Evolutionary conservation across 1,140 invertebrate species (phyloP).

Genomic region (Lethrus apterus): DNA sequence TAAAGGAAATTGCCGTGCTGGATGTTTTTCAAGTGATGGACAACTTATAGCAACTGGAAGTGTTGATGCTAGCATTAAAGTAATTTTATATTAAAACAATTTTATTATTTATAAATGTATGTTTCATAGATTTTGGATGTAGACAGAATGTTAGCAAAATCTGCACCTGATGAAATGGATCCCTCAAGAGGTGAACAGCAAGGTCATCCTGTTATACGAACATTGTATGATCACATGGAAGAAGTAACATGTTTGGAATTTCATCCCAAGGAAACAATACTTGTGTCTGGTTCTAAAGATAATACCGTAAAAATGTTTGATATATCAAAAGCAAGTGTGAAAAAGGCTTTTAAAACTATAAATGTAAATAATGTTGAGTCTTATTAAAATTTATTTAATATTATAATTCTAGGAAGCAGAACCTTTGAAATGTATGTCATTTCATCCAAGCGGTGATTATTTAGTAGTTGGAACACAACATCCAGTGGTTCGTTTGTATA

Average conservation of each 20-base stretch:
- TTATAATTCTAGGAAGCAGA: conserved; percentile 76
- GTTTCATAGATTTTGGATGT: conserved; percentile 81
- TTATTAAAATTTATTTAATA: background rate
- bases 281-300: conserved; percentile 90
- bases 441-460: conserved; percentile 94
- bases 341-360: conserved; percentile 94
- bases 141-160: conserved; percentile 94
- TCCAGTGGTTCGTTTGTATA: conserved; percentile 85
- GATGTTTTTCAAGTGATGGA: conserved; percentile 90
- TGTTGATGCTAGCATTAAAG: conserved; percentile 96
- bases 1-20: conserved; percentile 91
- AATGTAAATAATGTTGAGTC: conserved; percentile 51
- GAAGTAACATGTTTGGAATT: conserved; percentile 97
- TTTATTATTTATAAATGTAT: conserved; percentile 2
- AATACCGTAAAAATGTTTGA: conserved; percentile 95
- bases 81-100: conserved; percentile 32
- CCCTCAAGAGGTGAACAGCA: conserved; percentile 70
- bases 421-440: conserved; percentile 78
- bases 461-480: conserved; percentile 90
- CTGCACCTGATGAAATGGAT: conserved; percentile 75
- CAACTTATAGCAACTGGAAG: conserved; percentile 97
- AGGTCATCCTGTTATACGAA: conserved; percentile 95
- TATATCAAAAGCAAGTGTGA: conserved; percentile 95
- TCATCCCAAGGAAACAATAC: conserved; percentile 87
- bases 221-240: conserved; percentile 96